Evolutionary conservation across 1,140 invertebrate genomes (phyloP).

Genomic region (Hermatobates lingyangjiaoensis): DNA sequence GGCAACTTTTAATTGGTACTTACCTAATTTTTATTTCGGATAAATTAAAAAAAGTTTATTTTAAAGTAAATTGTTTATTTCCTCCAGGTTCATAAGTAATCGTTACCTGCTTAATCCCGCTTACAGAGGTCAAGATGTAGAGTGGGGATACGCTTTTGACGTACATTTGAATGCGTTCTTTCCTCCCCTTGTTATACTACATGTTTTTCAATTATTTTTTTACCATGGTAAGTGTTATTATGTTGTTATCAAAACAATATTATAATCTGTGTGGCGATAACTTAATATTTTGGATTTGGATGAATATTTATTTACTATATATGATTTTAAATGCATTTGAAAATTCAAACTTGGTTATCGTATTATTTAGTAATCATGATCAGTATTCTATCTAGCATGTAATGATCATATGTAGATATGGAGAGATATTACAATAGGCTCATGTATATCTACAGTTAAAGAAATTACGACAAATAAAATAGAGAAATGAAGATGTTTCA

Average conservation of each 20-base stretch:
- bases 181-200: conserved; percentile 80
- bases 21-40: background rate
- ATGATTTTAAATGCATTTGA: background rate
- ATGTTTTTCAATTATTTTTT: conserved; percentile 79
- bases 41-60: background rate
- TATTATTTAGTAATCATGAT: too few species aligned
- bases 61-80: conserved; percentile 6
- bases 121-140: conserved; percentile 54
- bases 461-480: too few species aligned
- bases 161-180: conserved; percentile 98
- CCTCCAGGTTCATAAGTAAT: conserved; percentile 67
- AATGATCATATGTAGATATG: too few species aligned
- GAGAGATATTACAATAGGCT: too few species aligned
- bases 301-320: background rate
- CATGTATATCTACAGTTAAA: too few species aligned
- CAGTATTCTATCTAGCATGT: too few species aligned
- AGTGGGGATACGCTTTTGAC: conserved; percentile 98
- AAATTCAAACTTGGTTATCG: background rate
- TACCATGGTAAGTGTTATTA: conserved; percentile 50
- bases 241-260: background rate
- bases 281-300: background rate
- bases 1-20: conserved; percentile 76
- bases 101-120: conserved; percentile 59
- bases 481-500: too few species aligned
- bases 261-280: background rate